phyloP scores from a whole-genome alignment of 92 coral and sea anemone genomes.

The Heliopora coerulea region DNA sequence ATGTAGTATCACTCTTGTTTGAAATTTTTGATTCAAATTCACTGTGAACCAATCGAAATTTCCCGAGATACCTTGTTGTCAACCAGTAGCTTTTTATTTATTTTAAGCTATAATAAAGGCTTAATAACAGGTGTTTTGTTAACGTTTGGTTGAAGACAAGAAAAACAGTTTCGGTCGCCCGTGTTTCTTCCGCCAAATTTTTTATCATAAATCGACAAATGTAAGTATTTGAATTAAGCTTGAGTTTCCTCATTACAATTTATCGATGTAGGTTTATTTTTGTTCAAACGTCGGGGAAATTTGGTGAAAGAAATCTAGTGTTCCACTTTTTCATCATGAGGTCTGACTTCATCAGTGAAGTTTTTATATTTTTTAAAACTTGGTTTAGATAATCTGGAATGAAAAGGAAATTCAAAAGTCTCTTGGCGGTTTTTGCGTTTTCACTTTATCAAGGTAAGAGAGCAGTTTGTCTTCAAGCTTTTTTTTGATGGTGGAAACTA shows the following conservation, averaged over 20 bases:
- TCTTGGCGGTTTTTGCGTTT: background rate
- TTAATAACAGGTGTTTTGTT: background rate
- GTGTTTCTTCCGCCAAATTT: background rate
- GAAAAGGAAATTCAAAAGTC: background rate
- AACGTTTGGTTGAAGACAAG: background rate
- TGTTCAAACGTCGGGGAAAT: background rate
- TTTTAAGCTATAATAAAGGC: background rate
- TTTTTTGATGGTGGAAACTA: too few species aligned
- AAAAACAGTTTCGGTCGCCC: background rate
- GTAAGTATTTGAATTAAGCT: background rate
- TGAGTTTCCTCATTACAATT: background rate
- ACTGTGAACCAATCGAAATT: too few species aligned
- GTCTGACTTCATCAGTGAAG: background rate
- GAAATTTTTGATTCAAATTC: too few species aligned
- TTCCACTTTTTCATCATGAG: background rate
- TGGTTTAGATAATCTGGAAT: background rate
- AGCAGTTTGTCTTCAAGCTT: too few species aligned
- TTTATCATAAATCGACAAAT: background rate
- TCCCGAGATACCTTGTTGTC: too few species aligned
- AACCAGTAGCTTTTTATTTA: background rate
- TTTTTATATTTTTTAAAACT: background rate
- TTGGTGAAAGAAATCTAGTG: background rate
- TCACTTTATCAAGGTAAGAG: background rate
- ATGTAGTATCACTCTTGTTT: too few species aligned
- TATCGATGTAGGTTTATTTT: background rate